phyloP scores from a whole-genome alignment of 2,113 vertebrate species.

The Prietella phreatophila region DNA sequence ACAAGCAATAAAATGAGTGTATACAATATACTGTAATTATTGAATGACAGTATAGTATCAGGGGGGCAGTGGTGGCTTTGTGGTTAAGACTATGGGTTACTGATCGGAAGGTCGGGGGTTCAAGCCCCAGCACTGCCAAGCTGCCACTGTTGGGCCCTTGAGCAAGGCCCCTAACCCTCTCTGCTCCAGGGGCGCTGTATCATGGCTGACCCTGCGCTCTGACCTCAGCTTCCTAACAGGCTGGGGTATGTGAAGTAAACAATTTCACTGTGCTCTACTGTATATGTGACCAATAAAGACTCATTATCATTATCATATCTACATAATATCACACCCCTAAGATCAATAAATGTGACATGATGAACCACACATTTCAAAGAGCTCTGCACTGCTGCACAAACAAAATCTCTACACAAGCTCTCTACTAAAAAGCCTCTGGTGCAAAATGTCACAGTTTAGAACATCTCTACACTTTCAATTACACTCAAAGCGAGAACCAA shows the following conservation, averaged over 20 bases:
- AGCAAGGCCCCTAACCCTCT: too few species aligned
- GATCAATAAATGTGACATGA: not conserved
- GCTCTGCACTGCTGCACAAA: not conserved
- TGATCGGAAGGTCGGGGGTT: too few species aligned
- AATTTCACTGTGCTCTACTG: too few species aligned
- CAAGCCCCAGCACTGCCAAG: too few species aligned
- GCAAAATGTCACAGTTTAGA: constrained; percentile 15
- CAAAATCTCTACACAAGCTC: not conserved
- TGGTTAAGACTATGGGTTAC: too few species aligned
- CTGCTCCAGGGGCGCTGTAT: too few species aligned
- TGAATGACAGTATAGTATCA: not conserved
- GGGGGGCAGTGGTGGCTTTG: too few species aligned
- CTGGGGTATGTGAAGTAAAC: too few species aligned
- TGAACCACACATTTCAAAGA: constrained; percentile 5
- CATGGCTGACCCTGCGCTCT: too few species aligned
- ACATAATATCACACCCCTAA: not conserved
- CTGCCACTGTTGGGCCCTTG: too few species aligned
- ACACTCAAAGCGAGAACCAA: not conserved
- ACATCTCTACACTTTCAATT: constrained; percentile 13
- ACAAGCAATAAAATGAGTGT: not conserved
- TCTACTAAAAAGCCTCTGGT: constrained; percentile 6
- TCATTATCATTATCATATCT: not conserved
- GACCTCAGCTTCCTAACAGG: too few species aligned
- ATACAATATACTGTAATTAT: not conserved
- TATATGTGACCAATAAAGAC: too few species aligned